Evolutionary conservation across 2,888 invertebrate genomes (phyloP), one percentile per base, ranked within the genome.

Genomic region (Synanthedon andrenaeformis): DNA sequence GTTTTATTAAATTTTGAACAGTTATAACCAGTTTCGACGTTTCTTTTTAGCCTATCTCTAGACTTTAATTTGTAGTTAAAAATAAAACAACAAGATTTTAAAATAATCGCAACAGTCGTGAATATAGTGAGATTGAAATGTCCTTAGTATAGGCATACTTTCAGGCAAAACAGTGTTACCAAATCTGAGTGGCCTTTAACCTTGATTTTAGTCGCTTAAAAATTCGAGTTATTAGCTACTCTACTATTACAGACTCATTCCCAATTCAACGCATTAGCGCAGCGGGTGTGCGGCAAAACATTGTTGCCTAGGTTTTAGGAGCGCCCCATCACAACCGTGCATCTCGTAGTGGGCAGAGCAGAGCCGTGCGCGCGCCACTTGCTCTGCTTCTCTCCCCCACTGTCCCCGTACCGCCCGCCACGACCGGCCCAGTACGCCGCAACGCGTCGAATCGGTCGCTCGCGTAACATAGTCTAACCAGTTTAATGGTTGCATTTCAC

Each of bases 371-470:
- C 85, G 84, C 85, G 84, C 85, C 81, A 73, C 81, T 80, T 72
- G 79, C 76, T 74, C 69, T 66, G 72, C 71, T 69, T 71, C 74
- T 68, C 69, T 72, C 64, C 74, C 64, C 68, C 74, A 70, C 70
- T 76, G 65, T 71, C 71, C 71, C 72, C 69, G 76, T 69, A 70
- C 72, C 75, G 72, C 76, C 73, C 71, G 76, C 79, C 70, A 61
- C 72, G 76, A 28, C 51, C 35, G 73, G 73, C 83, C 82, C 87
- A 86, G 87, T 86, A 77, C 77, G 78, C 82, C 82, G 86, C 86
- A 86, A 81, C 82, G 87, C 88, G 85, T 81, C 82, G 82, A 69
- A 77, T 65, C 72, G 82, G 72, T 74, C 82, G 80, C 85, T 62
- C 85, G 87, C 74, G 83, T 69, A 72, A 67, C 60, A 60, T 65